These are phyloP conservation scores for Oncorhynchus clarkii DNA, from an alignment of 2,113 vertebrate genomes.

Conservation along the genomic window DNA sequence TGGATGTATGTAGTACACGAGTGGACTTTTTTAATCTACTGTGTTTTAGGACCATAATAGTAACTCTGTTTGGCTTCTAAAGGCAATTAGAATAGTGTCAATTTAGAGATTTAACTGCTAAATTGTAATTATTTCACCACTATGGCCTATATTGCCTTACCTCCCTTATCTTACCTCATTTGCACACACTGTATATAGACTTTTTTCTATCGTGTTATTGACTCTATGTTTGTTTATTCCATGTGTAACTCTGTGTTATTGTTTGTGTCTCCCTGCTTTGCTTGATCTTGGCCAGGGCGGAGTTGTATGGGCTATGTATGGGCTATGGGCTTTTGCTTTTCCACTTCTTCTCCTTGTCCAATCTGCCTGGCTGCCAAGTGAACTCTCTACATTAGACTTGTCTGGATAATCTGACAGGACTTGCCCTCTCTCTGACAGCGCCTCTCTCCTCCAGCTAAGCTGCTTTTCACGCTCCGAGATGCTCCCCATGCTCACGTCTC, in stretches of 20 bases:
- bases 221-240: too few species aligned
- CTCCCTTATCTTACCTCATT: too few species aligned
- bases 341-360: not conserved
- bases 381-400: slow-evolving; percentile 18
- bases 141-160: too few species aligned
- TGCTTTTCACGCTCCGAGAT: slow-evolving; percentile 28
- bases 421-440: slow-evolving; percentile 9
- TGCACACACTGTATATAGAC: too few species aligned
- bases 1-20: too few species aligned
- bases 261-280: too few species aligned
- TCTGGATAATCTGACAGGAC: slow-evolving; percentile 34
- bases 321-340: not conserved
- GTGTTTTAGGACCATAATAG: not conserved
- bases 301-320: not conserved
- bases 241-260: too few species aligned
- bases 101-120: slow-evolving; percentile 16
- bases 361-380: not conserved
- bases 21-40: not conserved
- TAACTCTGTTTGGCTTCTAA: slow-evolving; percentile 11
- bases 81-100: slow-evolving; percentile 24
- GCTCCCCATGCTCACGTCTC: slow-evolving; percentile 1
- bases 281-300: too few species aligned
- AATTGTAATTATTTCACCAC: too few species aligned
- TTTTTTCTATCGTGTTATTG: too few species aligned
- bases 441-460: slow-evolving; percentile 23